phyloP scores from a whole-genome alignment of 2,113 vertebrate genomes.

The Hemibagrus wyckioides region DNA sequence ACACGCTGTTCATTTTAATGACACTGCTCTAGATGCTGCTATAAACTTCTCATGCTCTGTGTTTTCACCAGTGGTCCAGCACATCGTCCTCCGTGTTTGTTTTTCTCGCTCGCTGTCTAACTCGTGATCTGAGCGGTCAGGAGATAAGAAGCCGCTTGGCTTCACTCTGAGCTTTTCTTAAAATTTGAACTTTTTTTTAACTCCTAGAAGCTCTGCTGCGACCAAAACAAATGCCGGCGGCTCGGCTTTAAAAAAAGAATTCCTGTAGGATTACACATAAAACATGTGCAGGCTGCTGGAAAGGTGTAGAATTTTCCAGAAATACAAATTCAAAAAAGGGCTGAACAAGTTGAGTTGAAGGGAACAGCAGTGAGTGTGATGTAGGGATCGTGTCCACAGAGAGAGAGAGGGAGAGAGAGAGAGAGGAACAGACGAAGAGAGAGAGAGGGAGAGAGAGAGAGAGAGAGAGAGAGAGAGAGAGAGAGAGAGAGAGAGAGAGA shows the following conservation, averaged over 20 bases:
- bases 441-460: neutral
- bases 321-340: neutral
- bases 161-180: neutral
- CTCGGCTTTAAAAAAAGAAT: neutral
- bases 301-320: neutral
- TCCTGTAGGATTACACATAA: neutral
- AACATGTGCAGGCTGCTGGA: neutral
- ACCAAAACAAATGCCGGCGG: neutral
- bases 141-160: neutral
- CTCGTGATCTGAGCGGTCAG: neutral
- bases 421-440: neutral
- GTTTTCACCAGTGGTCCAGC: neutral
- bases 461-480: neutral
- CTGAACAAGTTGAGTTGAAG: neutral
- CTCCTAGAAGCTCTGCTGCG: neutral
- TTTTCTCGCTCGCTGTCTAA: neutral
- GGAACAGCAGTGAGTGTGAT: neutral
- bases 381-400: neutral
- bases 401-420: neutral
- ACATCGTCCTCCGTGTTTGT: neutral
- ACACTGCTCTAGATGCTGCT: neutral
- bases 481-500: conserved; percentile 51
- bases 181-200: neutral
- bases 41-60: neutral
- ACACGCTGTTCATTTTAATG: neutral